These are phyloP conservation scores for Holotrichia oblita DNA, from an alignment of 1,140 invertebrate genomes.

Conservation along the genomic window DNA sequence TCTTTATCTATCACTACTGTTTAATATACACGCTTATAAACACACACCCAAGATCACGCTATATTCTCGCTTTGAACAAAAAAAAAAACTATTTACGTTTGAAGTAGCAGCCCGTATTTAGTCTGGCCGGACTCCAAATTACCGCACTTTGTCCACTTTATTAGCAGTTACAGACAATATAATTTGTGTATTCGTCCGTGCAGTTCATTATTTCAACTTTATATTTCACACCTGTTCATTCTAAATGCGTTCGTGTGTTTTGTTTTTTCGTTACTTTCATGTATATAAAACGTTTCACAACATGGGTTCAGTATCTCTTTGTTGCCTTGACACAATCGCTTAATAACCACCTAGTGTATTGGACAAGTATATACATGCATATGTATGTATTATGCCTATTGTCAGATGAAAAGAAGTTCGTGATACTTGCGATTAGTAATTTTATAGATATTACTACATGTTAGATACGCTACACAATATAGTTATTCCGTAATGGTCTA, in stretches of 20 bases:
- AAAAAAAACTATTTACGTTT: slow-evolving; percentile 13
- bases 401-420: slow-evolving; percentile 2
- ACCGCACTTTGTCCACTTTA: slow-evolving; percentile 33
- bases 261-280: not conserved
- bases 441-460: not conserved
- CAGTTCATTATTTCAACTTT: slow-evolving; percentile 23
- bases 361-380: not conserved
- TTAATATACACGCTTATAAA: not conserved
- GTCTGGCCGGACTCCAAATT: slow-evolving; percentile 23
- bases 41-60: not conserved
- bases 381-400: not conserved
- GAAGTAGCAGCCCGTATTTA: slow-evolving; percentile 11
- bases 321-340: slow-evolving; percentile 4
- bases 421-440: slow-evolving; percentile 3
- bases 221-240: slow-evolving; percentile 21
- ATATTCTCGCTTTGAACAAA: not conserved
- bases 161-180: slow-evolving; percentile 34
- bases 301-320: not conserved
- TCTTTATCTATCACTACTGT: not conserved
- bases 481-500: not conserved
- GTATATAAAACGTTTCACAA: not conserved
- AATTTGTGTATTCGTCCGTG: slow-evolving; percentile 30
- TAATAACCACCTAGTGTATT: not conserved
- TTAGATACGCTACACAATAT: not conserved
- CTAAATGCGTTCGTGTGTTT: slow-evolving; percentile 11